Base-by-base conservation (phyloP, 2,888 invertebrate species). In the Amphiduros pacificus region DNA sequence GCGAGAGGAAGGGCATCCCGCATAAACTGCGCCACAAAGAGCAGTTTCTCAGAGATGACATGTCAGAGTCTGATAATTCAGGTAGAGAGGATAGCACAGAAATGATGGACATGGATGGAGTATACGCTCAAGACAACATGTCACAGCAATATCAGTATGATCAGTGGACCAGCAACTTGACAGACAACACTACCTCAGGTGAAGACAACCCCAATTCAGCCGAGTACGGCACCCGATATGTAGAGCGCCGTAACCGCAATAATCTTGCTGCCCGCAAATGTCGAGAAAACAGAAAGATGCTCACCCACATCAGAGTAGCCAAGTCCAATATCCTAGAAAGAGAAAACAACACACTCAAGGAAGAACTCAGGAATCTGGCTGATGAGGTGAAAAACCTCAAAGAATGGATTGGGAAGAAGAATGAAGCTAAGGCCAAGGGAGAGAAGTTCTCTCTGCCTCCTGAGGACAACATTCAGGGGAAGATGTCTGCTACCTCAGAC, bases 311-410 rank as follows among this genome's bases (percentile, higher is more conserved):
- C 60, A 72, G 84, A 5, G 79, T 81, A 44, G 79, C 78, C 56
- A 77, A 82, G 57, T 77, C 79, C 0, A 71, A 71, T 20, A 72
- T 76, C 40, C 72, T 85, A 54, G 84, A 84, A 68, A 71, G 67
- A 2, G 84, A 85, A 73, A 84, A 84, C 72, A 79, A 79, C 59
- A 90, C 91, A 80, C 86, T 94, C 17, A 74, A 78, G 44, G 69
- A 75, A 22, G 91, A 95, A 83, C 86, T 96, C 71, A 92, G 91
- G 74, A 88, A 92, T 72, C 87, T 96, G 27, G 93, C 94, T 36
- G 91, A 91, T 1, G 95, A 96, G 84, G 93, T 96, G 69, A 93
- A 92, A 55, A 91, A 90, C 69, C 88, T 96, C 6, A 93, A 94
- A 70, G 83, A 81, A 63, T 76, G 84, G 68, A 74, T 85, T 26